Conservation (phyloP, 2,113 vertebrate genomes). For the Diphyllodes magnificus region DNA sequence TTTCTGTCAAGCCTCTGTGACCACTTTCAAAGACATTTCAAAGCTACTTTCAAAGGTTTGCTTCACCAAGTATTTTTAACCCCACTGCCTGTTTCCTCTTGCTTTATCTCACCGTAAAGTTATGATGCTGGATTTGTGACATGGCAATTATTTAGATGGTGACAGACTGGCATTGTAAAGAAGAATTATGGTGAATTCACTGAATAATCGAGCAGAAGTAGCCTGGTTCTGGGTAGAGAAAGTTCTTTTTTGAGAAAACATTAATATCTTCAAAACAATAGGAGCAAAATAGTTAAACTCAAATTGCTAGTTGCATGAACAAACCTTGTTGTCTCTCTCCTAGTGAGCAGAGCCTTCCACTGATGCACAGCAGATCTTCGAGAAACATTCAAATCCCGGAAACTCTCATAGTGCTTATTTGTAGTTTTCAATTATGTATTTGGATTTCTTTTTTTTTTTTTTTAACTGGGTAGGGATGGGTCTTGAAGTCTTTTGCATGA, state of each 20-base stretch:
- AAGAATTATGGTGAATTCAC: conserved; percentile 19
- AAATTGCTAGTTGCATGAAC: background rate
- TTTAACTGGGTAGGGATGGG: background rate
- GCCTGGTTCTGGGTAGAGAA: background rate
- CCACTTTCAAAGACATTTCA: conserved; percentile 14
- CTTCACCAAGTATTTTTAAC: background rate
- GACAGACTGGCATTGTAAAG: conserved; percentile 46
- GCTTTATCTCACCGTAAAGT: conserved; percentile 2
- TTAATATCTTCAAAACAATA: background rate
- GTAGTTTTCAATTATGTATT: background rate
- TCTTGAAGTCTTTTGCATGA: background rate
- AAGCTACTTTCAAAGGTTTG: conserved; percentile 3
- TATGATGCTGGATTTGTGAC: conserved; percentile 42
- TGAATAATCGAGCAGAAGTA: background rate
- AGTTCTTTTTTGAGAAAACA: background rate
- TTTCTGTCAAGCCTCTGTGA: background rate
- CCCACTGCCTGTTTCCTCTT: background rate
- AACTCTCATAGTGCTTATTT: background rate
- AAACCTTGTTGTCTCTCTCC: background rate
- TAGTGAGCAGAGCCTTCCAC: background rate
- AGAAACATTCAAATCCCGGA: background rate
- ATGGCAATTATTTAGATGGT: conserved; percentile 33
- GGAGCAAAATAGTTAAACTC: background rate
- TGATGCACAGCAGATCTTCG: background rate
- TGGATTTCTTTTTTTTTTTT: background rate